Percentiles rank a stretch among this genome's conserved stretches.
Evolutionary conservation across 2,888 invertebrate genomes (phyloP).

Genomic region (Pyrrhosoma nymphula): DNA sequence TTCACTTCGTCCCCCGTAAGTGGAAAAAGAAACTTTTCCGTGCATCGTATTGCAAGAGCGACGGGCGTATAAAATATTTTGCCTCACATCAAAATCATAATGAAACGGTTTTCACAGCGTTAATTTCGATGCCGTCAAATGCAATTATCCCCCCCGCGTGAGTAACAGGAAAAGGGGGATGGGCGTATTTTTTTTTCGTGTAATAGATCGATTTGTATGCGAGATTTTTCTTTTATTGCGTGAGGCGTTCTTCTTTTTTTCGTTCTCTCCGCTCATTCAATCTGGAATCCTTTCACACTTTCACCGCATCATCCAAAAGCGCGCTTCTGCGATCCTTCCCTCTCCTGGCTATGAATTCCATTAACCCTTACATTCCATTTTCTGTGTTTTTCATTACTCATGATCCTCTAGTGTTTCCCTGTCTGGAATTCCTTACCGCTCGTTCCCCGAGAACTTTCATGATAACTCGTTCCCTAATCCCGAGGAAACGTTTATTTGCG

Average conservation of each 20-base stretch:
- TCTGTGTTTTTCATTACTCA: neutral
- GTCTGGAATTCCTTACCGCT: too few species aligned
- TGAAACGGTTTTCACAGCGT: constrained; percentile 15
- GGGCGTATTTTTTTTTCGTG: neutral
- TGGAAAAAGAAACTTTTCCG: neutral
- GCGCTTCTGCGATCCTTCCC: neutral
- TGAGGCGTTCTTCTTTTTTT: neutral
- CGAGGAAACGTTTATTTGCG: too few species aligned
- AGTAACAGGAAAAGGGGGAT: neutral
- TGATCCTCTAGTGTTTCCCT: neutral
- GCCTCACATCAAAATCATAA: constrained; percentile 24
- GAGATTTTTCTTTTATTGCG: neutral
- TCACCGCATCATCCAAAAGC: neutral
- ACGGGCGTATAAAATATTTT: constrained; percentile 1
- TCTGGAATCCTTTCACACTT: neutral
- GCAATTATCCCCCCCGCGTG: neutral
- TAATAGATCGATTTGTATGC: constrained; percentile 33
- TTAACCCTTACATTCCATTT: neutral
- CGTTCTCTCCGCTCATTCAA: neutral
- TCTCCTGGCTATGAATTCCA: constrained; percentile 10
- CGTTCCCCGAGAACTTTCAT: too few species aligned
- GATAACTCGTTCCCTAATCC: too few species aligned
- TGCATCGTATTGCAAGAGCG: neutral
- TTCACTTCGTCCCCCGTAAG: neutral
- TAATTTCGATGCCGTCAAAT: constrained; percentile 25